Base-by-base conservation (phyloP, 2,888 invertebrate species). In the Pollenia griseotomentosa region DNA sequence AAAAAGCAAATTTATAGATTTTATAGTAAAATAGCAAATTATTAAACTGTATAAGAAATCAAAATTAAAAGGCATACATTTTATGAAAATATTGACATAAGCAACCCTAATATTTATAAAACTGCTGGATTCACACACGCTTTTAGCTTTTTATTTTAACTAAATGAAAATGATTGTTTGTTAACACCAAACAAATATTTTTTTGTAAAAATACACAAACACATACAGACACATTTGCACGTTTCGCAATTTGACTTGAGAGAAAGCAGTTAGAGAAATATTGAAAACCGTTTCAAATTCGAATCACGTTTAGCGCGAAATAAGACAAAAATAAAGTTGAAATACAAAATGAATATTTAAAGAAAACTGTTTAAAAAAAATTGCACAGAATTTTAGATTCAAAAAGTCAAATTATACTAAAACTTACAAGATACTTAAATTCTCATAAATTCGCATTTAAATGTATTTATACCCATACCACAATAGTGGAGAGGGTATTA, bases 111-210 rank as follows among this genome's bases (percentile, higher is more conserved):
- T 40, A 33, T 33, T 33, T 33, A 33, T 7, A 42, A n/a, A 16
- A 11, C 44, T 10, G n/a, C 19, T 10, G 11, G 6, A 57, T 48
- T 4, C 1, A 19, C 46, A 14, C 19, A 55, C 65, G 6, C 46
- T 73, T 66, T 42, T 44, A 53, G 33, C 3, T 19, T 46, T 40
- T 53, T 53, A 14, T 68, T 63, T 75, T 46, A 10, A 19, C 16
- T 33, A 82, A 68, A 53, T 73, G 75, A 78, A 75, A 83, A 71
- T 42, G 65, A 77, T 46, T 83, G 77, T 80, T 77, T 80, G 80
- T 19, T 57, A 44, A 80, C 66, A 19, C 14, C 70, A 80, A 80
- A 79, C 57, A 80, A 68, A 77, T 71, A 79, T 78, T 44, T 48
- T 42, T 46, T 57, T 55, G 53, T n/a, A 19, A 63, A 65, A 80